Percentiles rank a stretch among this genome's conserved stretches.
Evolutionary conservation across 1,140 invertebrate species (phyloP).

Genomic region (Danaus plexippus): DNA sequence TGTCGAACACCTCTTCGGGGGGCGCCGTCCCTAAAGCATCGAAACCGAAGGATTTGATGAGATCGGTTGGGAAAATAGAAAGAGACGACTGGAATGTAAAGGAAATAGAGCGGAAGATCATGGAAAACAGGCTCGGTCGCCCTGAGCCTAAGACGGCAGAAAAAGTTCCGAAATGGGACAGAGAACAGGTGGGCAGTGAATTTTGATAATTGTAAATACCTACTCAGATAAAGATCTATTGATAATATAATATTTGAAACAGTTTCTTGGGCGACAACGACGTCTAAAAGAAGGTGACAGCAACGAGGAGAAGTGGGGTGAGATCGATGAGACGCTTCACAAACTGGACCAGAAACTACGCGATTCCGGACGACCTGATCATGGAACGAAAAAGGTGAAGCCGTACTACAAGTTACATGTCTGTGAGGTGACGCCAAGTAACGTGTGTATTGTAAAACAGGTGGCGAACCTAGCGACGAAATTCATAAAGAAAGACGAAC

Average conservation of each 20-base stretch:
- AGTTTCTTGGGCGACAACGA: slow-evolving; percentile 85
- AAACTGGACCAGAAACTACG: slow-evolving; percentile 83
- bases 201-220: background rate
- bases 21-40: slow-evolving; percentile 74
- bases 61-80: slow-evolving; percentile 92
- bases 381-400: slow-evolving; percentile 54
- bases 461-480: slow-evolving; percentile 56
- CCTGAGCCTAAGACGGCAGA: slow-evolving; percentile 78
- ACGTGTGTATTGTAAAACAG: slow-evolving; percentile 22
- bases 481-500: slow-evolving; percentile 53
- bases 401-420: background rate
- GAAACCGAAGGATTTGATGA: slow-evolving; percentile 88
- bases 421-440: background rate
- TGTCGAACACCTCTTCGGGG: slow-evolving; percentile 29
- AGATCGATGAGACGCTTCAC: slow-evolving; percentile 87
- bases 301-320: slow-evolving; percentile 74
- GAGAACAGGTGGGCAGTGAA: slow-evolving; percentile 76
- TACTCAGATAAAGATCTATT: background rate
- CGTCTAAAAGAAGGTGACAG: slow-evolving; percentile 47
- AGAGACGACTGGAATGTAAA: slow-evolving; percentile 94
- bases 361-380: slow-evolving; percentile 54
- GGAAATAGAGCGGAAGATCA: slow-evolving; percentile 91
- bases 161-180: slow-evolving; percentile 91
- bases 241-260: slow-evolving; percentile 13
- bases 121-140: slow-evolving; percentile 84